Evolutionary conservation across 2,888 invertebrate species (phyloP).

Genomic region (Coelogynopora nodosa): DNA sequence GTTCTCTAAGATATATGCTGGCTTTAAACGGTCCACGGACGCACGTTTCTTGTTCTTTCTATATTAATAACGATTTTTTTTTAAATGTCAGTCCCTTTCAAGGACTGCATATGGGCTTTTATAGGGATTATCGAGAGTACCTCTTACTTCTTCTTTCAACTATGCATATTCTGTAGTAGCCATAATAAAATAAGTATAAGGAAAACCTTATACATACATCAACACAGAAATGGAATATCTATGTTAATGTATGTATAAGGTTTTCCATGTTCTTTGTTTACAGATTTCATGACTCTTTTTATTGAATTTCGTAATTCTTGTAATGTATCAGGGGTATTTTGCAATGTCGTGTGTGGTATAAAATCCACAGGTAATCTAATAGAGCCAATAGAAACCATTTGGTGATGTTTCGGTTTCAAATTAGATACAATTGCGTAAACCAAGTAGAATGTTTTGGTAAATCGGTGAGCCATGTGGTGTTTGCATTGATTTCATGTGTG

Average conservation of each 20-base stretch:
- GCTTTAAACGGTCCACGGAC: neutral
- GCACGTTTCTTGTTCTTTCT: neutral
- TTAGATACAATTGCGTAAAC: slow-evolving; percentile 2
- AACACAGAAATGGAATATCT: slow-evolving; percentile 23
- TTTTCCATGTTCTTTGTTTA: slow-evolving; percentile 7
- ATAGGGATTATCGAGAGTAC: slow-evolving; percentile 24
- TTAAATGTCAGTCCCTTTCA: neutral
- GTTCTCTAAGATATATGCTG: neutral
- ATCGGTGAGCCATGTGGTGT: slow-evolving; percentile 4
- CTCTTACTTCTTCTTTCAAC: slow-evolving; percentile 5
- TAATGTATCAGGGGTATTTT: slow-evolving; percentile 23
- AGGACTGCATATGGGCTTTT: neutral
- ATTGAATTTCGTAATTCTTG: slow-evolving; percentile 27
- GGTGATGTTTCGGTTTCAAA: neutral
- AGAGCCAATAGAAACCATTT: neutral
- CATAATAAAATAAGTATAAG: neutral
- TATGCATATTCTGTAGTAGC: neutral
- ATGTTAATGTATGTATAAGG: neutral
- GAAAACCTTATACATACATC: neutral
- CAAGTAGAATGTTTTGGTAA: neutral
- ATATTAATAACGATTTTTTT: slow-evolving; percentile 9
- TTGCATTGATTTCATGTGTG: slow-evolving; percentile 4
- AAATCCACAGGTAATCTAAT: slow-evolving; percentile 6
- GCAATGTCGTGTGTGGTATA: slow-evolving; percentile 21
- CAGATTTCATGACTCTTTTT: neutral